These are phyloP conservation scores for Gadus macrocephalus DNA, from an alignment of 2,113 vertebrate species.

Conservation along the genomic window DNA sequence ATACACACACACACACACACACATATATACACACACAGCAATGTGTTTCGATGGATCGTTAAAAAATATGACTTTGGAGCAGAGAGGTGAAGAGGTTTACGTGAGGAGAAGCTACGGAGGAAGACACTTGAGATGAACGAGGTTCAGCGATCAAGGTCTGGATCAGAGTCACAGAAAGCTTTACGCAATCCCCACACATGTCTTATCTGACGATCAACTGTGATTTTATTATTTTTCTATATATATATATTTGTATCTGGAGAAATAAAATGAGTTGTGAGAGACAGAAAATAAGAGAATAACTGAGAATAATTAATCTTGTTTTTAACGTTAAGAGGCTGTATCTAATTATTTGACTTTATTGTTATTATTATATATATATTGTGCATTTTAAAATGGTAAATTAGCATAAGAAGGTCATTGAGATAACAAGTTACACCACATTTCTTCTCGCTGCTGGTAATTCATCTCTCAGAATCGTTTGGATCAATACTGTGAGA, in stretches of 20 bases:
- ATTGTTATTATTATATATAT: too few relatives aligned
- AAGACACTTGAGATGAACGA: neutral
- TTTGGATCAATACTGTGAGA: slow-evolving; percentile 8
- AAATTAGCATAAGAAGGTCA: too few relatives aligned
- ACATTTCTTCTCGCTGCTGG: too few relatives aligned
- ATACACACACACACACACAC: too few relatives aligned
- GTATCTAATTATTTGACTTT: too few relatives aligned
- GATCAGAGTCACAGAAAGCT: neutral
- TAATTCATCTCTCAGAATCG: neutral
- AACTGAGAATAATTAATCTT: too few relatives aligned
- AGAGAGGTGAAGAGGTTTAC: neutral
- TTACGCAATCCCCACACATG: neutral
- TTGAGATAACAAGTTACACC: too few relatives aligned
- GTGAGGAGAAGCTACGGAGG: neutral
- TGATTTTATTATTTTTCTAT: neutral
- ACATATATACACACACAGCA: neutral
- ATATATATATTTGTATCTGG: neutral
- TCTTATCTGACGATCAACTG: neutral
- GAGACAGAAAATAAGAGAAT: too few relatives aligned
- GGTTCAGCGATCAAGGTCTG: neutral
- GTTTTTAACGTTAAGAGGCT: too few relatives aligned
- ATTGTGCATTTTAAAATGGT: too few relatives aligned
- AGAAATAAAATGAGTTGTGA: neutral
- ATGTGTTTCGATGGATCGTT: neutral
- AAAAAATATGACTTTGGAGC: neutral